Evolutionary conservation across 2,888 invertebrate species (phyloP).

Genomic region (Octonoba sinensis): DNA sequence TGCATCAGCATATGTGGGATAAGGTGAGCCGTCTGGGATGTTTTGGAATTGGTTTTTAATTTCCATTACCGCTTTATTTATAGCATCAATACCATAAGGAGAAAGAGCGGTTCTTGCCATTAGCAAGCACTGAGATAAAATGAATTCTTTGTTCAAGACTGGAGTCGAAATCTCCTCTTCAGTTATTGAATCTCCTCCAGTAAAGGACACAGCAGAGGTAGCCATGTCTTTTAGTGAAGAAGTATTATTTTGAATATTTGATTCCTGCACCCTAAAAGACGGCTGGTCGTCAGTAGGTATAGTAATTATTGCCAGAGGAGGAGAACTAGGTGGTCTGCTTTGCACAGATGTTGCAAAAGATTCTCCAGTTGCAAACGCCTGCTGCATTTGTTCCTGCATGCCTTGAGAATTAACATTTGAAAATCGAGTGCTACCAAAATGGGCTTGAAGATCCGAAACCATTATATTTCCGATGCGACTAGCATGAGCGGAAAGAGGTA

Average conservation of each 20-base stretch:
- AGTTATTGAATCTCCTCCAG: background rate
- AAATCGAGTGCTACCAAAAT: too few species aligned
- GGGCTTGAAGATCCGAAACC: slow-evolving; percentile 11
- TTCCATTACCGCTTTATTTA: background rate
- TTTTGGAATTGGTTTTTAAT: background rate
- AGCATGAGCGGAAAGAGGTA: slow-evolving; percentile 17
- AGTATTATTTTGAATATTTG: too few species aligned
- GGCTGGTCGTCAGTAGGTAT: too few species aligned
- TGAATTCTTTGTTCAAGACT: too few species aligned
- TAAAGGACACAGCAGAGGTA: background rate
- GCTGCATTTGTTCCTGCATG: too few species aligned
- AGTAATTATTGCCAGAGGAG: background rate
- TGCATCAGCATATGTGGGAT: background rate
- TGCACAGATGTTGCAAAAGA: background rate
- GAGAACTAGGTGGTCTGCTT: background rate
- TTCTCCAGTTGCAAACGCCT: too few species aligned
- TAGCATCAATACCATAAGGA: background rate
- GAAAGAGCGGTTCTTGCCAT: slow-evolving; percentile 7
- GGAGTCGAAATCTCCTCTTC: too few species aligned
- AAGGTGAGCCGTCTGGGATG: background rate
- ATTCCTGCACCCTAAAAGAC: too few species aligned
- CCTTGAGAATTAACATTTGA: too few species aligned
- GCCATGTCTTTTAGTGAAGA: too few species aligned
- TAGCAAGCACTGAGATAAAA: too few species aligned
- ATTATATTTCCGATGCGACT: slow-evolving; percentile 10